A percentile compares a stretch with the other conserved stretches of the same genome.
These are phyloP conservation scores for Brachyopa scutellaris DNA, from an alignment of 2,888 invertebrate genomes.

Conservation along the genomic window DNA sequence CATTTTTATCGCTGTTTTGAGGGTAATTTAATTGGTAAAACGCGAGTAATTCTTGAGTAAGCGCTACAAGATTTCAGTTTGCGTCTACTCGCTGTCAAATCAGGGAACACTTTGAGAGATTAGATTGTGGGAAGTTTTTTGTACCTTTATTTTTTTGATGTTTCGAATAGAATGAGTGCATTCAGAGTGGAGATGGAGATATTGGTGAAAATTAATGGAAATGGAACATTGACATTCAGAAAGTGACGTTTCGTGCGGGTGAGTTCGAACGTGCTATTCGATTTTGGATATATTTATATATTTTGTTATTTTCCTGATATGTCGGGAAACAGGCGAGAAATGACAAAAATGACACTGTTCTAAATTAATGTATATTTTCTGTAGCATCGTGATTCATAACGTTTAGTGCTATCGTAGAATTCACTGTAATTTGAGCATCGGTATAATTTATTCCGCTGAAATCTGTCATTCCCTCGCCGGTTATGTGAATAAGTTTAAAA, in stretches of 20 bases:
- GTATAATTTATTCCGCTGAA: no score
- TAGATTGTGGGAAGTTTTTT: slow-evolving; percentile 26
- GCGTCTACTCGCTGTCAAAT: slow-evolving; percentile 67
- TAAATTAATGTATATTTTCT: no score
- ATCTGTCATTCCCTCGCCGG: no score
- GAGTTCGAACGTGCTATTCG: not conserved
- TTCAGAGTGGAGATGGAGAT: slow-evolving; percentile 14
- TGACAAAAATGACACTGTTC: no score
- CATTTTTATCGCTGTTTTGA: slow-evolving; percentile 13
- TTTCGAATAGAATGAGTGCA: not conserved
- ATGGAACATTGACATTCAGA: not conserved
- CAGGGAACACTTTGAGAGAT: slow-evolving; percentile 65
- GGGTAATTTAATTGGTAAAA: slow-evolving; percentile 22
- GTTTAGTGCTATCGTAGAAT: no score
- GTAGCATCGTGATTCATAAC: no score
- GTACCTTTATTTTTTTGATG: not conserved
- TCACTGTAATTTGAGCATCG: no score
- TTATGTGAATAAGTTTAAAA: no score
- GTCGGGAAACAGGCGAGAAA: no score
- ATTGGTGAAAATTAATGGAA: slow-evolving; percentile 43
- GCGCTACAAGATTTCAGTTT: slow-evolving; percentile 44
- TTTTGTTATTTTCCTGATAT: no score
- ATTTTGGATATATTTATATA: no score
- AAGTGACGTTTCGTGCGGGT: not conserved
- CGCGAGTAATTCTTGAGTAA: slow-evolving; percentile 38